These are phyloP conservation scores for Amyelois transitella DNA, from an alignment of 1,140 invertebrate species.

Conservation along the genomic window DNA sequence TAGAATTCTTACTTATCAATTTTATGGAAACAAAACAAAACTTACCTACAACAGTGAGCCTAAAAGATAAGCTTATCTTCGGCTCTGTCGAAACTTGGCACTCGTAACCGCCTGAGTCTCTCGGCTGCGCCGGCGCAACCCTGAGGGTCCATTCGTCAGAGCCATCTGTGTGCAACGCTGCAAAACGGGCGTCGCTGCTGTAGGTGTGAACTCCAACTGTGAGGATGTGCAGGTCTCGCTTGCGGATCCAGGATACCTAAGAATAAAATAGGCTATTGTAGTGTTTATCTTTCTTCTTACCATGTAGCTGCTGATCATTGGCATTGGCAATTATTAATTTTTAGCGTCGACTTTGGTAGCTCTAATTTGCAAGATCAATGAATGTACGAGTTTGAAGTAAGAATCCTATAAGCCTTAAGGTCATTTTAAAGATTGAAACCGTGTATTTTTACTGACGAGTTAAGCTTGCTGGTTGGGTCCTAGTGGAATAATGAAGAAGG, in stretches of 20 bases:
- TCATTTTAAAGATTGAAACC: too few relatives aligned
- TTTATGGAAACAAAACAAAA: too few relatives aligned
- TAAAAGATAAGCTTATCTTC: conserved; percentile 87
- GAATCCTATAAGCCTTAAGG: too few relatives aligned
- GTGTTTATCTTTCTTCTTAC: too few relatives aligned
- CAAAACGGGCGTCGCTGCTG: conserved; percentile 84
- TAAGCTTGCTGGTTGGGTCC: too few relatives aligned
- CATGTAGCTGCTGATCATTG: too few relatives aligned
- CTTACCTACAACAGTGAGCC: conserved; percentile 88
- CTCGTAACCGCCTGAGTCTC: conserved; percentile 86
- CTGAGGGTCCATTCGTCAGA: conserved; percentile 92
- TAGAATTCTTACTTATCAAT: neutral
- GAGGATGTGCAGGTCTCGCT: conserved; percentile 83
- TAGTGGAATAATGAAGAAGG: too few relatives aligned
- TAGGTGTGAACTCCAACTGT: conserved; percentile 84
- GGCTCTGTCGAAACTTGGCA: conserved; percentile 92
- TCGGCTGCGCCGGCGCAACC: conserved; percentile 85
- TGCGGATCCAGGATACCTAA: conserved; percentile 85
- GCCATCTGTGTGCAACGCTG: conserved; percentile 86
- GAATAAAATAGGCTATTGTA: neutral
- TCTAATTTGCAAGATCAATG: too few relatives aligned
- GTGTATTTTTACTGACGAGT: too few relatives aligned
- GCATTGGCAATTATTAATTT: too few relatives aligned
- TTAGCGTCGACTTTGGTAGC: too few relatives aligned
- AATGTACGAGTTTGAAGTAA: too few relatives aligned